Evolutionary conservation across 2,888 invertebrate species (phyloP).

Genomic region (Napeogenes sylphis): DNA sequence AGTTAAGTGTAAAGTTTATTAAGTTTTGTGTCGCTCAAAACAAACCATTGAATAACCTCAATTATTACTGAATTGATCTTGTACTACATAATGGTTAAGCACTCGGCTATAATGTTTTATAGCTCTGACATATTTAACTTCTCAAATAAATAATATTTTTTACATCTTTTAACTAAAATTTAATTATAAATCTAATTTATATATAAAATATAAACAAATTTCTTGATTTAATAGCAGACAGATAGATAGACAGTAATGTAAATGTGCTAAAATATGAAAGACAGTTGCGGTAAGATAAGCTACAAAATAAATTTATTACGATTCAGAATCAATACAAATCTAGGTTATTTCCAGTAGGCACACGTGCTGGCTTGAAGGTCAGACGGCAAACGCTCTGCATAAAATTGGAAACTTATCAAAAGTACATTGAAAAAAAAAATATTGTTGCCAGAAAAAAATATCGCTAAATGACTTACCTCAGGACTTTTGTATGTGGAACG

Average conservation of each 20-base stretch:
- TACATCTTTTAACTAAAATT: background rate
- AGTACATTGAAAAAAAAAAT: constrained; percentile 18
- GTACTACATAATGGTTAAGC: too few relatives aligned
- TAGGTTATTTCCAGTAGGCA: constrained; percentile 1
- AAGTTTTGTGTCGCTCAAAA: too few relatives aligned
- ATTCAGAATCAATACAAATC: constrained; percentile 6
- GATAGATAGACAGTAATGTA: background rate
- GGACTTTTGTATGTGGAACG: background rate
- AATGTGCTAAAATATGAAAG: background rate
- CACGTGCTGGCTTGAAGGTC: constrained; percentile 22
- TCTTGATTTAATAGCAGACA: background rate
- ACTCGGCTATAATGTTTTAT: too few relatives aligned
- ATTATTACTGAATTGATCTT: too few relatives aligned
- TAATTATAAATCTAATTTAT: too few relatives aligned
- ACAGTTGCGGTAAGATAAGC: constrained; percentile 2
- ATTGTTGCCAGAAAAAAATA: constrained; percentile 24
- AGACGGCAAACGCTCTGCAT: constrained; percentile 23
- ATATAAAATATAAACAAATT: too few relatives aligned
- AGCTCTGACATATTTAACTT: constrained; percentile 20
- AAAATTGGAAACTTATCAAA: constrained; percentile 28
- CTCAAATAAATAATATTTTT: background rate
- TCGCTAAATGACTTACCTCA: background rate
- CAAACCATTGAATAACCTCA: too few relatives aligned
- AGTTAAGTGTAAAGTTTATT: too few relatives aligned
- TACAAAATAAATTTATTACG: constrained; percentile 5